A percentile compares a stretch with the other conserved stretches of the same genome.
phyloP scores from a whole-genome alignment of 2,113 vertebrate species.

The Notothenia coriiceps region DNA sequence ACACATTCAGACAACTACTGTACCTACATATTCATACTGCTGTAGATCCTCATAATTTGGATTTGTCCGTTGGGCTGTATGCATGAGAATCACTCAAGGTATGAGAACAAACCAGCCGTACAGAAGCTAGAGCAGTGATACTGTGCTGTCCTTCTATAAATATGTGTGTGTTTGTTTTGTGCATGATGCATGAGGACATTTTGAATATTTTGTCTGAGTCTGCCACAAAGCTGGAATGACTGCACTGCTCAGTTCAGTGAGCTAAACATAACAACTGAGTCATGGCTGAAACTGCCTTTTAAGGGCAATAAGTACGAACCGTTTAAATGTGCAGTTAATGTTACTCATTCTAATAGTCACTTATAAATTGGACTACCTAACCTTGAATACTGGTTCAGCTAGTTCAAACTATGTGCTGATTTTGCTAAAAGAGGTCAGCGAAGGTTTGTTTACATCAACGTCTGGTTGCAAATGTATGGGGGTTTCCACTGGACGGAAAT shows the following conservation, averaged over 20 bases:
- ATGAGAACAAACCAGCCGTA: slow-evolving; percentile 33
- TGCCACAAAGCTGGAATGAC: slow-evolving; percentile 44
- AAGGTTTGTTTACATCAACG: slow-evolving; percentile 63
- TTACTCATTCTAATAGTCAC: slow-evolving; percentile 29
- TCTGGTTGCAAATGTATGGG: slow-evolving; percentile 53
- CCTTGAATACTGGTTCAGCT: neutral
- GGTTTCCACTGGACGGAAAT: slow-evolving; percentile 73
- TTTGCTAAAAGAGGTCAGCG: slow-evolving; percentile 3
- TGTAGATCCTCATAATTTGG: slow-evolving; percentile 1
- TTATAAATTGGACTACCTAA: slow-evolving; percentile 4
- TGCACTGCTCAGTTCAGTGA: slow-evolving; percentile 20
- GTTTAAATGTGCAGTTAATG: slow-evolving; percentile 9
- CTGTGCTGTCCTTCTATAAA: slow-evolving; percentile 8
- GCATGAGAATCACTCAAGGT: slow-evolving; percentile 23
- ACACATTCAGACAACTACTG: neutral
- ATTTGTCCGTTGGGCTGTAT: slow-evolving; percentile 22
- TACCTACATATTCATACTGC: slow-evolving; percentile 6
- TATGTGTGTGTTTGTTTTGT: neutral
- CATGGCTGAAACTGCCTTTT: slow-evolving; percentile 49
- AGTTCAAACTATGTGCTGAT: slow-evolving; percentile 16
- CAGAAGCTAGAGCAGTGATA: slow-evolving; percentile 4
- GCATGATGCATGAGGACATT: slow-evolving; percentile 55
- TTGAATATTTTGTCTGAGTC: slow-evolving; percentile 46
- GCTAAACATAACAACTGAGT: slow-evolving; percentile 57
- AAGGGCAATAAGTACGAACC: slow-evolving; percentile 45